Percentiles rank a stretch among this genome's conserved stretches.
These are phyloP conservation scores for Cottoperca gobio DNA, from an alignment of 2,797 vertebrate species.

Conservation along the genomic window DNA sequence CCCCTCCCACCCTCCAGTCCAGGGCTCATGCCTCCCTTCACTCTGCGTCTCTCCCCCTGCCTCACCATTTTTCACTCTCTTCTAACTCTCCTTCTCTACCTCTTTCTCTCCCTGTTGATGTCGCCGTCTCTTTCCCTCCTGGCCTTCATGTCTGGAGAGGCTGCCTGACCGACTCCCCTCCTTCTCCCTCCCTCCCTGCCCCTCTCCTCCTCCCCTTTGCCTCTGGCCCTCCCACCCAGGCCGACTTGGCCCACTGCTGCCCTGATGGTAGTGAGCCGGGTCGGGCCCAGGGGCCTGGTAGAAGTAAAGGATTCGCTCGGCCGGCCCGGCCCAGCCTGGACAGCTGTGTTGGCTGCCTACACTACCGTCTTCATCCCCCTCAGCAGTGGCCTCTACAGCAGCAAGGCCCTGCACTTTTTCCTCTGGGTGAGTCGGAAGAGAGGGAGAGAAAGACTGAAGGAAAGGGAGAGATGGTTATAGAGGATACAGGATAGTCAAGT, in stretches of 20 bases:
- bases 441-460: conserved; percentile 5
- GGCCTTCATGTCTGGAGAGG: conserved; percentile 62
- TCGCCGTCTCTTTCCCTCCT: conserved; percentile 44
- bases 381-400: conserved; percentile 85
- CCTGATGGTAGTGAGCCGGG: conserved; percentile 81
- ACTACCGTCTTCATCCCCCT: conserved; percentile 87
- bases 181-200: conserved; percentile 54
- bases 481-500: neutral
- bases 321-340: conserved; percentile 74
- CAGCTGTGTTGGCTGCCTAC: conserved; percentile 82
- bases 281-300: conserved; percentile 80
- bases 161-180: conserved; percentile 53
- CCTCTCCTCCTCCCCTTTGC: conserved; percentile 32
- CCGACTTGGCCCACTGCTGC: conserved; percentile 61
- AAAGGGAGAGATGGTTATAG: conserved; percentile 8
- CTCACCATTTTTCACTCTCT: conserved; percentile 59
- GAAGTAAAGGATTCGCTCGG: conserved; percentile 72
- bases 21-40: conserved; percentile 65
- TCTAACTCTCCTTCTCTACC: conserved; percentile 56
- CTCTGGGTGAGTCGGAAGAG: conserved; percentile 82
- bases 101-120: conserved; percentile 59
- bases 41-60: conserved; percentile 63
- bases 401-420: conserved; percentile 86
- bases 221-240: conserved; percentile 64
- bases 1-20: conserved; percentile 69